A percentile compares a stretch with the other conserved stretches of the same genome.
phyloP scores from a whole-genome alignment of 1,140 invertebrate species.

The fruit fly (Drosophila melanogaster) region Release_6_plus_ISO1_MT NT_033777.3:20379001-20379500 shows the following conservation, averaged over 20 bases:
- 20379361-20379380: constrained; percentile 61
- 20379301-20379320: constrained; percentile 48
- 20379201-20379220: constrained; percentile 32
- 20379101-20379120: constrained; percentile 56
- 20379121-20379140: constrained; percentile 27
- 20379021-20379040: constrained; percentile 81
- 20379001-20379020: constrained; percentile 63
- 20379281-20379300: constrained; percentile 73
- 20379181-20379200: constrained; percentile 27
- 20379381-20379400: constrained; percentile 63
- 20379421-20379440: constrained; percentile 27
- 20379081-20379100: constrained; percentile 49
- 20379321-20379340: constrained; percentile 16
- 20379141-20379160: constrained; percentile 32
- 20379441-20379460: constrained; percentile 21
- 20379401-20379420: constrained; percentile 57
- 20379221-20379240: constrained; percentile 15
- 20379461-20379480: constrained; percentile 42
- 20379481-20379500: constrained; percentile 58
- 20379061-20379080: constrained; percentile 50
- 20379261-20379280: constrained; percentile 74
- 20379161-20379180: constrained; percentile 28
- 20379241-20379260: constrained; percentile 14
- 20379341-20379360: constrained; percentile 48
- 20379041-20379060: constrained; percentile 44